These are phyloP conservation scores for Pachycephala philippinensis DNA, from an alignment of 2,113 vertebrate genomes.

Conservation along the genomic window DNA sequence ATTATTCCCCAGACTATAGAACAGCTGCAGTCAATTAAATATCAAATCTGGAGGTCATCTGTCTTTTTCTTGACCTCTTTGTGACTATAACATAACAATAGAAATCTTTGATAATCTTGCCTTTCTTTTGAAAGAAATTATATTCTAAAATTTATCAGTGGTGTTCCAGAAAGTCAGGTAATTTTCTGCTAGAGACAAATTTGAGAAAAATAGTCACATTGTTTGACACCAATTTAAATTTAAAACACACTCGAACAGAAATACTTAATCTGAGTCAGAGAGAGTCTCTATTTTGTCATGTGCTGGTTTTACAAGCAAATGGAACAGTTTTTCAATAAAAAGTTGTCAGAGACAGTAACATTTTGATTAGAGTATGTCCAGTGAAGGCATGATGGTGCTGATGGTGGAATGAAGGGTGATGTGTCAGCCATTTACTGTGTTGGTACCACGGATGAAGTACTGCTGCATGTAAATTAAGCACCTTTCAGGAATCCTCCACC, in stretches of 20 bases:
- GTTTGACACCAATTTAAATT: background rate
- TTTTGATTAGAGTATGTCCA: background rate
- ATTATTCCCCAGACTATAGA: slow-evolving; percentile 28
- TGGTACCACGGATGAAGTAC: background rate
- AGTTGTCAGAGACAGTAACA: background rate
- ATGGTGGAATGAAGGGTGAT: background rate
- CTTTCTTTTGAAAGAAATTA: background rate
- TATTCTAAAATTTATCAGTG: background rate
- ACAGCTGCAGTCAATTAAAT: slow-evolving; percentile 52
- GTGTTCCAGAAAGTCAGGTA: background rate
- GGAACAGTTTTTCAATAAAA: background rate
- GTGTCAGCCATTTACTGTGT: background rate
- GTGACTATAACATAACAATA: background rate
- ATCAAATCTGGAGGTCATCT: slow-evolving; percentile 21
- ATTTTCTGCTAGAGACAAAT: background rate
- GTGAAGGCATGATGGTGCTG: background rate
- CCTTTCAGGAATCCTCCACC: background rate
- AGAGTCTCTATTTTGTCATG: background rate
- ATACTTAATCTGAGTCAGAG: background rate
- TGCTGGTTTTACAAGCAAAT: background rate
- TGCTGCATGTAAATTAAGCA: background rate
- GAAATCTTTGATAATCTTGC: background rate
- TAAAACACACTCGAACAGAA: background rate
- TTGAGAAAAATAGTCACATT: background rate
- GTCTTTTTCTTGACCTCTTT: slow-evolving; percentile 5